Conservation (phyloP, 2,888 invertebrate genomes). For the Caenorhabditis uteleia region DNA sequence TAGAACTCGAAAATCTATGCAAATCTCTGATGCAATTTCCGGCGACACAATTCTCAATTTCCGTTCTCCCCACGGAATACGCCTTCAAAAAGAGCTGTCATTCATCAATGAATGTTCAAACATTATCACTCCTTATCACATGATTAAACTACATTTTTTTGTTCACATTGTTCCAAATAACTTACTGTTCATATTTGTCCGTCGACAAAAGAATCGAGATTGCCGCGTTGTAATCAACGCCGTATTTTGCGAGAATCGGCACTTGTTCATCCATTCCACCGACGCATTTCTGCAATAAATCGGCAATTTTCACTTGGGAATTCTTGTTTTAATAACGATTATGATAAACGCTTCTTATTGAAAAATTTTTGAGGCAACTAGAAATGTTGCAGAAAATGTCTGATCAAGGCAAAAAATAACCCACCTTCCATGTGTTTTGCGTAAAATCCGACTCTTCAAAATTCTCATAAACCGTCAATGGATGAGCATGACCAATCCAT, state of each 20-base stretch:
- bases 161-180: conserved; percentile 5
- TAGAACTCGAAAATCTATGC: too few species aligned
- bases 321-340: background rate
- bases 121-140: too few species aligned
- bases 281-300: conserved; percentile 28
- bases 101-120: too few species aligned
- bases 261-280: conserved; percentile 17
- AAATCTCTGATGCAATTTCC: too few species aligned
- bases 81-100: too few species aligned
- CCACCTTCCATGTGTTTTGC: conserved; percentile 37
- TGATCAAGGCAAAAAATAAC: too few species aligned
- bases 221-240: conserved; percentile 25
- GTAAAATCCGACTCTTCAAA: conserved; percentile 6
- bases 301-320: background rate
- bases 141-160: too few species aligned
- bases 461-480: conserved; percentile 39
- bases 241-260: conserved; percentile 24
- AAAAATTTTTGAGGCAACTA: background rate
- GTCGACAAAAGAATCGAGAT: conserved; percentile 18
- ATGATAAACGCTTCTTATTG: too few species aligned
- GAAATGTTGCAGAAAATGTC: background rate
- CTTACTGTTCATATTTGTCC: conserved; percentile 20
- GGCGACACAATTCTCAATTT: too few species aligned
- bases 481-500: conserved; percentile 49
- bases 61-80: too few species aligned